Base-by-base conservation (phyloP, 2,888 invertebrate species). In the Caenorhabditis imperialis region DNA sequence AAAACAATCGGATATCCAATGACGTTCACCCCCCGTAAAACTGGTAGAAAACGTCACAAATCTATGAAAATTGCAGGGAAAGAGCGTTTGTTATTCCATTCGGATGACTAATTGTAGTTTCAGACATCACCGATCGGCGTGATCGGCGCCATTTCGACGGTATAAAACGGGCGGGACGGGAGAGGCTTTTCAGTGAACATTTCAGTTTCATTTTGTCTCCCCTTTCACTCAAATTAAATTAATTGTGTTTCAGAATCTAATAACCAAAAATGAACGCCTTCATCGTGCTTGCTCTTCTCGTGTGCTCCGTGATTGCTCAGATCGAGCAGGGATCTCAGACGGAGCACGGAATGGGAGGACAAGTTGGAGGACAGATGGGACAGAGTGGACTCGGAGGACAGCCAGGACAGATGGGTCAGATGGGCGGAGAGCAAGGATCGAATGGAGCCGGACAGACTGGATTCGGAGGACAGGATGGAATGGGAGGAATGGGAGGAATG, bases 1-100 rank as follows among this genome's bases (percentile, higher is more conserved):
- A n/a, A n/a, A n/a, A n/a, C n/a, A n/a, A n/a, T n/a, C n/a, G n/a
- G n/a, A n/a, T n/a, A n/a, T n/a, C n/a, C n/a, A n/a, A n/a, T n/a
- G 47, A 23, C n/a, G 58, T 37, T 58, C 58, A 58, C 18, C 12
- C 20, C 18, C 37, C 42, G 40, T 33, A n/a, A n/a, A n/a, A n/a
- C n/a, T 42, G 27, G 30, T 3, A 25, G 23, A 16, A 58, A 60
- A 60, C 60, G 60, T 60, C 50, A 60, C 40, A 60, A 20, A 60
- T 33, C 40, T n/a, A 18, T 60, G 48, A 27, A 25, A 23, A 25
- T 50, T 16, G 7, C 27, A 8, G 20, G 8, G 7, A 20, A n/a
- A 40, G 6, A 40, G n/a, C 40, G n/a, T 37, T 60, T 48, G 48
- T 60, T 60, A 22, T 47, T 47, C 8, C 30, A 20, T 40, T 1